Evolutionary conservation across 1,140 invertebrate genomes (phyloP), one percentile per base, ranked within the genome.

Genomic region (Drosophila bocki): DNA sequence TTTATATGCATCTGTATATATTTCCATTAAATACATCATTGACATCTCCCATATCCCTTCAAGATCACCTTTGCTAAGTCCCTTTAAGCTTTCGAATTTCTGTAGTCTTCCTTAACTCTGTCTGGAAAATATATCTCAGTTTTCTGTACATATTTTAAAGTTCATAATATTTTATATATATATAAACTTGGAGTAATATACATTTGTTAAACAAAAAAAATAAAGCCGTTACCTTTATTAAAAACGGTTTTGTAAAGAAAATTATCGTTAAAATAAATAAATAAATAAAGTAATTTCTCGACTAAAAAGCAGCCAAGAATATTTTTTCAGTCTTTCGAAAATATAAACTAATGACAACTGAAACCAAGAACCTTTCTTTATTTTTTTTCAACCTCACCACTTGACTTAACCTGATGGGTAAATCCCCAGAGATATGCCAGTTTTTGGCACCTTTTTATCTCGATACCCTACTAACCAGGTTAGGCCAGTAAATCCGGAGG

Each of bases 401-500:
- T 22, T 22, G 32, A 74, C 39, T 59, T 50, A 29, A 11, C 57
- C 42, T 47, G 48, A 56, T 39, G 54, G 69, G 22, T 53, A 76
- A 57, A 58, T 59, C 17, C 37, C 32, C 67, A 58, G 48, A 68
- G 33, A 68, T 39, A 60, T 26, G 37, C 32, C 45, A 32, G 53
- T 53, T 53, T 75, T 39, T 39, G 72, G 50, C 74, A 76, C 71
- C 41, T 54, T 35, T 26, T 62, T 37, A 70, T 68, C 47, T 54
- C 62, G 29, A 70, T 67, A 39, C 70, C 42, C 35, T 35, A n/a
- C 50, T 75, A 75, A 54, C 58, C 69, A 37, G 50, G 57, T 75
- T 75, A 45, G 74, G 32, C 62, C 44, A 32, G 39, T 53, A 67
- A 70, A 67, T 75, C 74, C 62, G 50, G 22, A 45, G 56, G 56